Evolutionary conservation across 2,888 invertebrate species (phyloP).

Genomic region (Synergus laeviventris): DNA sequence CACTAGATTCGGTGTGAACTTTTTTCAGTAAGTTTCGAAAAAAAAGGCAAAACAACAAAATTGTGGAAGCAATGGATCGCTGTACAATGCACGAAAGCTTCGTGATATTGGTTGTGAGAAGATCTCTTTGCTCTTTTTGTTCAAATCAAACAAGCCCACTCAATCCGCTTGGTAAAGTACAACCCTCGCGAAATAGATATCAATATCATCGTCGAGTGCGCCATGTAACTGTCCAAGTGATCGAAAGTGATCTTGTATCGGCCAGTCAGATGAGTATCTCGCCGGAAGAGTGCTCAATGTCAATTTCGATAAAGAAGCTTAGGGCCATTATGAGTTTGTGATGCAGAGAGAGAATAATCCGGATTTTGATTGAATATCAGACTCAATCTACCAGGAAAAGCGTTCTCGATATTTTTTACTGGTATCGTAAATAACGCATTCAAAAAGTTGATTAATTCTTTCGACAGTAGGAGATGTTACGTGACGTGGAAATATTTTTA

Average conservation of each 20-base stretch:
- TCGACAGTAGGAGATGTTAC: neutral
- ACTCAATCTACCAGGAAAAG: neutral
- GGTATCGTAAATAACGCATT: neutral
- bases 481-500: neutral
- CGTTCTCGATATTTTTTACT: neutral
- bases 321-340: neutral
- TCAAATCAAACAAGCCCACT: constrained; percentile 31
- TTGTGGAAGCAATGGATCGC: constrained; percentile 13
- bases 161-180: constrained; percentile 16
- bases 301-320: constrained; percentile 46
- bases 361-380: neutral
- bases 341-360: neutral
- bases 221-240: constrained; percentile 23
- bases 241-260: constrained; percentile 19
- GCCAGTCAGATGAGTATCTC: constrained; percentile 22
- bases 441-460: neutral
- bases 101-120: constrained; percentile 21
- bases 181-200: constrained; percentile 8
- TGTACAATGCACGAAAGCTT: constrained; percentile 14
- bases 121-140: constrained; percentile 13
- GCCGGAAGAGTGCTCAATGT: constrained; percentile 49
- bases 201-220: neutral
- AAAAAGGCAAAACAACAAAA: neutral
- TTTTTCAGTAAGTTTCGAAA: constrained; percentile 7
- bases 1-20: constrained; percentile 27